Percentiles rank a stretch among this genome's conserved stretches.
phyloP scores from a whole-genome alignment of 2,797 vertebrate genomes.

The Phrynocephalus vlangalii region DNA sequence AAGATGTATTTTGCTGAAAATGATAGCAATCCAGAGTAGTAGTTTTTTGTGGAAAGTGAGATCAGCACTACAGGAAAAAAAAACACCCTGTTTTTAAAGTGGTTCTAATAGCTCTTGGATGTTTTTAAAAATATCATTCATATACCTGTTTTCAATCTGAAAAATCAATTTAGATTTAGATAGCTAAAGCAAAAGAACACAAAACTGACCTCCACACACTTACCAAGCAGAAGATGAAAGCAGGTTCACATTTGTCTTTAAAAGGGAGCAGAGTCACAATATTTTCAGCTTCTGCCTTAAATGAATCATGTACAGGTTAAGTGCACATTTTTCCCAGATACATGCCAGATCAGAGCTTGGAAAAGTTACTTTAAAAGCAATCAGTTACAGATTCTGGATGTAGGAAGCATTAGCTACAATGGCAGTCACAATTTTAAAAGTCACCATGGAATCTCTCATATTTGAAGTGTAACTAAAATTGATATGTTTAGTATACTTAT shows the following conservation, averaged over 20 bases:
- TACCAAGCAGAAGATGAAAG: constrained; percentile 81
- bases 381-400: background rate
- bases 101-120: background rate
- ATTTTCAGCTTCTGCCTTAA: constrained; percentile 77
- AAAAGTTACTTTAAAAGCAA: background rate
- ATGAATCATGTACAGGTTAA: constrained; percentile 36
- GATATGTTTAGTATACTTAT: background rate
- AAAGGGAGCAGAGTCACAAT: constrained; percentile 70
- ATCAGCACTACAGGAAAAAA: background rate
- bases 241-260: constrained; percentile 79
- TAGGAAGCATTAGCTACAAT: background rate
- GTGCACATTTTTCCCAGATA: background rate
- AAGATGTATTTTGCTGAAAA: background rate
- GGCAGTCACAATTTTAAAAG: background rate
- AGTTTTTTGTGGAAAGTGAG: background rate
- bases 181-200: background rate
- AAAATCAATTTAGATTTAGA: constrained; percentile 30
- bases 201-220: constrained; percentile 56
- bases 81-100: background rate
- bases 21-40: background rate
- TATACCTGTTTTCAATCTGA: constrained; percentile 3
- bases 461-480: background rate
- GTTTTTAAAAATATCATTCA: background rate
- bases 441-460: background rate
- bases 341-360: background rate